phyloP scores from a whole-genome alignment of 2,888 invertebrate genomes.

The Formica aserva region DNA sequence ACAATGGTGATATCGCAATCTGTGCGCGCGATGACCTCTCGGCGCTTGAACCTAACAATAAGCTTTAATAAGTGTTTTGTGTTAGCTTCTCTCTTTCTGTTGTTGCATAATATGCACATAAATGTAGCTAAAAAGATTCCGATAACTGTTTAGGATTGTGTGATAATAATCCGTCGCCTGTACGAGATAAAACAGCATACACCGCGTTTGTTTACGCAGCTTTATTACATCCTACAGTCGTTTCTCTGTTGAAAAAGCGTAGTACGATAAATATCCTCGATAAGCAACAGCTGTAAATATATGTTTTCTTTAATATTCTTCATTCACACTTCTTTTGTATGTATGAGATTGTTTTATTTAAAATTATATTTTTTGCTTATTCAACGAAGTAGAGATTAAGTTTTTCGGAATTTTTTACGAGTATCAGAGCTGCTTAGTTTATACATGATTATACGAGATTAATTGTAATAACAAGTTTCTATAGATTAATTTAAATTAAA shows the following conservation, averaged over 20 bases:
- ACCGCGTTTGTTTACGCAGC: slow-evolving; percentile 28
- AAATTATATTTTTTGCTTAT: background rate
- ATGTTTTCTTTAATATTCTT: slow-evolving; percentile 3
- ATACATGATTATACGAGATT: background rate
- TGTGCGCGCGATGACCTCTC: slow-evolving; percentile 1
- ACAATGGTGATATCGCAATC: slow-evolving; percentile 6
- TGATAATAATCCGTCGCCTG: slow-evolving; percentile 8
- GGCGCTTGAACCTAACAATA: background rate
- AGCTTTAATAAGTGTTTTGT: background rate
- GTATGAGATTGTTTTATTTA: background rate
- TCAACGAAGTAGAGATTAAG: background rate
- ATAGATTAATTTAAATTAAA: background rate
- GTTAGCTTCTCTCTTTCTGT: background rate
- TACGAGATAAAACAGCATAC: slow-evolving; percentile 8
- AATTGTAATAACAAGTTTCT: slow-evolving; percentile 8
- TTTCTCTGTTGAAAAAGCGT: slow-evolving; percentile 15
- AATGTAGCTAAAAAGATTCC: background rate
- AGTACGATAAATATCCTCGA: slow-evolving; percentile 24
- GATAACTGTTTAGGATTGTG: background rate
- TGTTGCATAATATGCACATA: background rate
- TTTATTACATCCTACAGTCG: slow-evolving; percentile 32
- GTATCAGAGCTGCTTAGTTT: background rate
- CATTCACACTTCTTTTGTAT: background rate
- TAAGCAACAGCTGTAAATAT: slow-evolving; percentile 36
- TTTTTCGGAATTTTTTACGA: background rate